These are phyloP conservation scores for Drosophila quinaria DNA, from an alignment of 2,888 invertebrate species.

Conservation along the genomic window DNA sequence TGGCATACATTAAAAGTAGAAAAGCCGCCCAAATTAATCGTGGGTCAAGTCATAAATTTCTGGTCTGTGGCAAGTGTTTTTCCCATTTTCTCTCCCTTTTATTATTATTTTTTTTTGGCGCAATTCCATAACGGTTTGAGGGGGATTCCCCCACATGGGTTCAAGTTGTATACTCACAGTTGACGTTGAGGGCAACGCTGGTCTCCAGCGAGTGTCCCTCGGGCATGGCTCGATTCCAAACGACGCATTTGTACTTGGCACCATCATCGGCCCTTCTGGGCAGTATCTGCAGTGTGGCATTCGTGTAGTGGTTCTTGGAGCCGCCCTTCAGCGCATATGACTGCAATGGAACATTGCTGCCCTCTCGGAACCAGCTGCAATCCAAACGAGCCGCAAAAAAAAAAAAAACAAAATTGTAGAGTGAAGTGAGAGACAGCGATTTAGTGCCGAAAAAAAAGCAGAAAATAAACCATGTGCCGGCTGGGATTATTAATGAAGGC, in stretches of 20 bases:
- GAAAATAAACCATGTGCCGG: slow-evolving; percentile 49
- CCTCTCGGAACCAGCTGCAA: slow-evolving; percentile 92
- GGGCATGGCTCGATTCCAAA: slow-evolving; percentile 95
- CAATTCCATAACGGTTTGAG: slow-evolving; percentile 8
- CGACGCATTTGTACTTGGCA: slow-evolving; percentile 93
- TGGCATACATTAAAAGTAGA: slow-evolving; percentile 2
- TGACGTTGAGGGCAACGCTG: slow-evolving; percentile 93
- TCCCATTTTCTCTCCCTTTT: neutral
- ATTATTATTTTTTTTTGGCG: slow-evolving; percentile 11
- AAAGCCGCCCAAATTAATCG: slow-evolving; percentile 23
- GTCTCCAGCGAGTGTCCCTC: slow-evolving; percentile 93
- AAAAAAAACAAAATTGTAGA: slow-evolving; percentile 1
- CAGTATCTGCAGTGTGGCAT: slow-evolving; percentile 91
- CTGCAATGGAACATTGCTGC: slow-evolving; percentile 90
- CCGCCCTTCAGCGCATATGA: slow-evolving; percentile 90
- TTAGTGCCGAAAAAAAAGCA: slow-evolving; percentile 9
- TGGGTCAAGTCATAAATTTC: slow-evolving; percentile 60
- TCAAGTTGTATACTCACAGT: slow-evolving; percentile 90
- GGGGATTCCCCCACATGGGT: slow-evolving; percentile 4
- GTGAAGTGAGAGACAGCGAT: slow-evolving; percentile 22
- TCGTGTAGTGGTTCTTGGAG: slow-evolving; percentile 91
- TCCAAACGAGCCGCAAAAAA: neutral
- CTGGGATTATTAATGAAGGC: slow-evolving; percentile 78
- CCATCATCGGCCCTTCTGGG: slow-evolving; percentile 95
- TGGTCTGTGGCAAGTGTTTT: slow-evolving; percentile 41